A percentile compares a stretch with the other conserved stretches of the same genome.
Conservation (phyloP, 2,888 invertebrate species). For the Clunio marinus region DNA sequence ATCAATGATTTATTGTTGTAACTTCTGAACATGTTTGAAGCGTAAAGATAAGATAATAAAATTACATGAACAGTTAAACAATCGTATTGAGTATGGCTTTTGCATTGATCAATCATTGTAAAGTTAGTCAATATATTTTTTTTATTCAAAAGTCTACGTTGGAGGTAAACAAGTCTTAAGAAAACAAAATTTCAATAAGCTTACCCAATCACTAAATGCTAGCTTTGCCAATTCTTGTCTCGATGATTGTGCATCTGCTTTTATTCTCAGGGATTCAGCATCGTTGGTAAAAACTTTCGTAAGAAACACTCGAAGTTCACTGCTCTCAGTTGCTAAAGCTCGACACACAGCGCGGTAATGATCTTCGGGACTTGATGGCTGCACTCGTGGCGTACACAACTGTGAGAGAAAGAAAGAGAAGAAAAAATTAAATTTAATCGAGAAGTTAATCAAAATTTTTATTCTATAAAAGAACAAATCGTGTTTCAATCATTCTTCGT, state of each 20-base stretch:
- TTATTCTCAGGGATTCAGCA: slow-evolving; percentile 60
- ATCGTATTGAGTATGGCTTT: neutral
- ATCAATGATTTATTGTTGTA: neutral
- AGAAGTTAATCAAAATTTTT: slow-evolving; percentile 27
- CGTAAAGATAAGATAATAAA: neutral
- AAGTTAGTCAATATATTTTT: too few relatives aligned
- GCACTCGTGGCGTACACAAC: slow-evolving; percentile 56
- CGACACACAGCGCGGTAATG: slow-evolving; percentile 85
- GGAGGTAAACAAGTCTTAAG: too few relatives aligned
- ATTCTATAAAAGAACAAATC: too few relatives aligned
- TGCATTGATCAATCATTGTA: neutral
- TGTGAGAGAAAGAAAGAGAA: too few relatives aligned
- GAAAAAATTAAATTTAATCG: too few relatives aligned
- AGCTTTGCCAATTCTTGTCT: slow-evolving; percentile 73
- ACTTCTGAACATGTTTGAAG: neutral
- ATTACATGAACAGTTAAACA: neutral
- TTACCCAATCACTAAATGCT: slow-evolving; percentile 87
- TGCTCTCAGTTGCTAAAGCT: slow-evolving; percentile 85
- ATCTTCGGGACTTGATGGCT: slow-evolving; percentile 52
- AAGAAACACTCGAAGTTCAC: slow-evolving; percentile 85
- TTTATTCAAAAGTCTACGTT: too few relatives aligned
- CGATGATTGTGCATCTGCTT: slow-evolving; percentile 59
- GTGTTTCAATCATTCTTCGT: slow-evolving; percentile 17
- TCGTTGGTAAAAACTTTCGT: slow-evolving; percentile 69
- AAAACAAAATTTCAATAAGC: too few relatives aligned